Conservation (phyloP, 1,140 invertebrate species). For the Brachionus angularis region DNA sequence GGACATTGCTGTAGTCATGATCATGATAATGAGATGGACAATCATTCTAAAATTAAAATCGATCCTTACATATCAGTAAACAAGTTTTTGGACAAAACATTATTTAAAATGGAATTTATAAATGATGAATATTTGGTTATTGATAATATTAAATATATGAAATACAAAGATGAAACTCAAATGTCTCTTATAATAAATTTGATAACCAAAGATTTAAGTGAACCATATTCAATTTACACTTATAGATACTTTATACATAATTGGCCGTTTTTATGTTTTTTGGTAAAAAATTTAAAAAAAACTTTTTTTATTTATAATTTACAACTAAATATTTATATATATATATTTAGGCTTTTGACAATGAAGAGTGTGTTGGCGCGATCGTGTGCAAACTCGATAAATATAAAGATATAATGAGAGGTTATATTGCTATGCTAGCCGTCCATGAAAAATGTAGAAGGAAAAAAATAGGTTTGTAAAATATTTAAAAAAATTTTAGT, state of each 20-base stretch:
- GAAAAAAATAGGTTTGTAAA: conserved; percentile 74
- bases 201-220: conserved; percentile 96
- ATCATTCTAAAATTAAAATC: background rate
- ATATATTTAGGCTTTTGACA: conserved; percentile 65
- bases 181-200: conserved; percentile 95
- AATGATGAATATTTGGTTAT: conserved; percentile 5
- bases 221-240: conserved; percentile 99
- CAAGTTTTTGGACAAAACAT: conserved; percentile 22
- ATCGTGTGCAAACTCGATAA: conserved; percentile 96
- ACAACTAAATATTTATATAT: background rate
- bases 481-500: background rate
- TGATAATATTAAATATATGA: conserved; percentile 63
- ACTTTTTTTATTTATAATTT: background rate
- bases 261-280: conserved; percentile 96
- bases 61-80: conserved; percentile 15
- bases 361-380: conserved; percentile 79
- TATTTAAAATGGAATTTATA: conserved; percentile 28
- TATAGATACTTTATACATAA: conserved; percentile 99
- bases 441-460: conserved; percentile 92
- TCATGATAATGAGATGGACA: background rate
- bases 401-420: conserved; percentile 70
- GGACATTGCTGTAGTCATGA: conserved; percentile 23
- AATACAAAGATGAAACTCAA: conserved; percentile 80
- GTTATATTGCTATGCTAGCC: conserved; percentile 98
- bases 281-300: conserved; percentile 54